Evolutionary conservation across 1,140 invertebrate species (phyloP).

Genomic region (Listronotus bonariensis): DNA sequence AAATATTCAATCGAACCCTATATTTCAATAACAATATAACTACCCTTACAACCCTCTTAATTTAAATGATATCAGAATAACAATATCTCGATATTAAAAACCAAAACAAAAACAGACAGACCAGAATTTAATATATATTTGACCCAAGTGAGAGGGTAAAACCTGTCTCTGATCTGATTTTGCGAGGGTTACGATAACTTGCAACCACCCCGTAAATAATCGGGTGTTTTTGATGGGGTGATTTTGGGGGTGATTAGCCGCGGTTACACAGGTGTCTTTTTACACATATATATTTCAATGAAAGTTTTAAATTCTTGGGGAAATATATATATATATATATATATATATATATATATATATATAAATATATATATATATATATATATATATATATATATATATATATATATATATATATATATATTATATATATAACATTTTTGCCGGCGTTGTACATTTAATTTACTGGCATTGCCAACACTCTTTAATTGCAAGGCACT

Average conservation of each 20-base stretch:
- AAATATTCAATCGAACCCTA: neutral
- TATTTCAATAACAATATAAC: slow-evolving; percentile 14
- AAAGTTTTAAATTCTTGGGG: no score
- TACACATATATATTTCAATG: no score
- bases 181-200: neutral
- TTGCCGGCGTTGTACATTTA: no score
- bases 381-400: no score
- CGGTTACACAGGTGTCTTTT: slow-evolving; percentile 32
- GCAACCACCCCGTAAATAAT: slow-evolving; percentile 20
- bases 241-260: slow-evolving; percentile 49
- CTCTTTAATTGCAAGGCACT: no score
- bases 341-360: no score
- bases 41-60: slow-evolving; percentile 10
- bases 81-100: slow-evolving; percentile 28
- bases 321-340: no score
- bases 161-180: slow-evolving; percentile 12
- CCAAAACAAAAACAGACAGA: slow-evolving; percentile 28
- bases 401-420: no score
- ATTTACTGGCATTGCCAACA: no score
- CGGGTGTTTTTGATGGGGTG: slow-evolving; percentile 9
- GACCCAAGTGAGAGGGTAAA: neutral
- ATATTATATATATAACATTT: no score
- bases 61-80: slow-evolving; percentile 37
- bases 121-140: slow-evolving; percentile 23
- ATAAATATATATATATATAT: no score